phyloP scores from a whole-genome alignment of 2,888 invertebrate species.

The Cheilosia scutellata region DNA sequence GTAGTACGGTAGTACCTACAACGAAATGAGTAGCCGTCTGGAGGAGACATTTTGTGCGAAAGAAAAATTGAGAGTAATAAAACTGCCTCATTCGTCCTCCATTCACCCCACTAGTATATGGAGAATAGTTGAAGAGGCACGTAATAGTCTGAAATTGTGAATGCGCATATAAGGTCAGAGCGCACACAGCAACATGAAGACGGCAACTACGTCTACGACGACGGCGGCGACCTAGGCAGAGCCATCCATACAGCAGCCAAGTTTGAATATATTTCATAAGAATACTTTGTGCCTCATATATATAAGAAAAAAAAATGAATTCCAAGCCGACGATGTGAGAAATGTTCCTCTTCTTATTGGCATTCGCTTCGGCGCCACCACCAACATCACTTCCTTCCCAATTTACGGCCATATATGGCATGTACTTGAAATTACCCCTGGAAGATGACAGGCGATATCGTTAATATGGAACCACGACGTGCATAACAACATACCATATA shows the following conservation, averaged over 20 bases:
- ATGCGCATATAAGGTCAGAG: conserved; percentile 51
- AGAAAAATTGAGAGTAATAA: conserved; percentile 66
- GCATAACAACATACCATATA: conserved; percentile 17
- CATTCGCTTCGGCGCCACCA: conserved; percentile 10
- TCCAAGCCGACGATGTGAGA: conserved; percentile 51
- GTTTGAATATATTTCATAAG: conserved; percentile 8
- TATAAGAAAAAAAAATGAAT: conserved; percentile 1
- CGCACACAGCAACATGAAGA: neutral
- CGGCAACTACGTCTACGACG: conserved; percentile 2
- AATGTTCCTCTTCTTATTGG: conserved; percentile 28
- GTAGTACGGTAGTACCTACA: too few relatives aligned
- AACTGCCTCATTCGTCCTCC: conserved; percentile 53
- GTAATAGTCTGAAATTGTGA: conserved; percentile 71
- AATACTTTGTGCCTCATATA: conserved; percentile 28
- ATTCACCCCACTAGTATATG: conserved; percentile 16
- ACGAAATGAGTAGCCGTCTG: conserved; percentile 20
- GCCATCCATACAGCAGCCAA: conserved; percentile 3
- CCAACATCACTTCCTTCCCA: conserved; percentile 27
- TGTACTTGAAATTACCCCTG: conserved; percentile 49
- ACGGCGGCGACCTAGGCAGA: conserved; percentile 13
- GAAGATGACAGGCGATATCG: conserved; percentile 66
- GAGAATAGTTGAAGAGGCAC: conserved; percentile 62
- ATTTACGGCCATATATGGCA: conserved; percentile 58
- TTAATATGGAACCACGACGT: conserved; percentile 40
- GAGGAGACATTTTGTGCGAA: conserved; percentile 50